Percentiles rank a stretch among this genome's conserved stretches.
These are phyloP conservation scores for Deroplatys truncata DNA, from an alignment of 2,888 invertebrate genomes.

Conservation along the genomic window DNA sequence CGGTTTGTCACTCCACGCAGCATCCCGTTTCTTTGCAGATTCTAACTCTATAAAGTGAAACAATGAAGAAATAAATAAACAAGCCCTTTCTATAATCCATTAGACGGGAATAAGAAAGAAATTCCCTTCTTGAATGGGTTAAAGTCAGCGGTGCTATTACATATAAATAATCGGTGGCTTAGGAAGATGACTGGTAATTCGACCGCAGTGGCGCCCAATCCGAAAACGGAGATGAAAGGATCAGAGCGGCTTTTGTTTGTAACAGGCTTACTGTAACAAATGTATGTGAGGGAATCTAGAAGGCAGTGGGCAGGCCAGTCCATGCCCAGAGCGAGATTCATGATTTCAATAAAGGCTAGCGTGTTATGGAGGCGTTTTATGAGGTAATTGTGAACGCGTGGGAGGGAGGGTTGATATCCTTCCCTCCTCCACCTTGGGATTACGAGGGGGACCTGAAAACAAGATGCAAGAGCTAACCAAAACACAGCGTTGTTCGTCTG, in stretches of 20 bases:
- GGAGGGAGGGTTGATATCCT: background rate
- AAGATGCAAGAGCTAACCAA: background rate
- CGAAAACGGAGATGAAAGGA: background rate
- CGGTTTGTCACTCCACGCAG: too few relatives aligned
- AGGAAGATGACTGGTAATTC: background rate
- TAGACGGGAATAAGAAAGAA: too few relatives aligned
- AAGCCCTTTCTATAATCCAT: too few relatives aligned
- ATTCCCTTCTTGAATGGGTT: too few relatives aligned
- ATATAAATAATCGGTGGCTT: background rate
- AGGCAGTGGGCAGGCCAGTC: background rate
- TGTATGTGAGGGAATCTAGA: background rate
- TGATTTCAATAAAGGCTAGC: slow-evolving; percentile 13
- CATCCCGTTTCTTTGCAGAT: too few relatives aligned
- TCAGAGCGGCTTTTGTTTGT: background rate
- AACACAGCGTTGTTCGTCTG: background rate
- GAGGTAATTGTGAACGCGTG: slow-evolving; percentile 12
- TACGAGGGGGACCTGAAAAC: background rate
- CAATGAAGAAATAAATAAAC: too few relatives aligned
- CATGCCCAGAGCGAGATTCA: background rate
- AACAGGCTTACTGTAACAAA: background rate
- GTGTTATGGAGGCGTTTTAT: slow-evolving; percentile 5
- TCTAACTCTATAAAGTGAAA: too few relatives aligned
- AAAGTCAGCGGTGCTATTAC: too few relatives aligned
- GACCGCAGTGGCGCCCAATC: background rate
- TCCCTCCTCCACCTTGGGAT: background rate